A percentile compares a stretch with the other conserved stretches of the same genome.
Evolutionary conservation across 2,797 vertebrate species (phyloP).

Genomic region (Eupleurogrammus muticus): DNA sequence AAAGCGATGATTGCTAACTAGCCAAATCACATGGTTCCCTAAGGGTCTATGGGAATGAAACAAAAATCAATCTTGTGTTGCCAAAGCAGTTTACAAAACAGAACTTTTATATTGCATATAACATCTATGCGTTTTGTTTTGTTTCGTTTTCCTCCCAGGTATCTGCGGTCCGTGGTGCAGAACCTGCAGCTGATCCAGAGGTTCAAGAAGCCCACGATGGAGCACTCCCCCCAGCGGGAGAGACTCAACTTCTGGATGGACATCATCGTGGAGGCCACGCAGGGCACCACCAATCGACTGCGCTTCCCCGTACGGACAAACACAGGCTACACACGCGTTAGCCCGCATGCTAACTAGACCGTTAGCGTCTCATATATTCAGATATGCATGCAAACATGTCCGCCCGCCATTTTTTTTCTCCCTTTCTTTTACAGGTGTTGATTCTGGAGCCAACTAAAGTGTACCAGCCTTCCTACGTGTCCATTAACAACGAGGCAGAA

Average conservation of each 20-base stretch:
- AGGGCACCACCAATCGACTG: conserved; percentile 88
- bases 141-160: conserved; percentile 85
- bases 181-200: conserved; percentile 93
- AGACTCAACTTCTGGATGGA: conserved; percentile 97
- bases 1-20: too few relatives aligned
- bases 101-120: too few relatives aligned
- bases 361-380: not conserved
- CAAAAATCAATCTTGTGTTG: too few relatives aligned
- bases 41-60: too few relatives aligned
- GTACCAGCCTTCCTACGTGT: conserved; percentile 95
- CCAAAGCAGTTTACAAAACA: too few relatives aligned
- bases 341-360: too few relatives aligned
- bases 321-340: not conserved
- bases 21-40: too few relatives aligned
- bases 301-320: conserved; percentile 91
- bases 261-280: conserved; percentile 96
- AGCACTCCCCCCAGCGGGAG: conserved; percentile 90
- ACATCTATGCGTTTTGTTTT: too few relatives aligned
- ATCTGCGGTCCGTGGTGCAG: conserved; percentile 93
- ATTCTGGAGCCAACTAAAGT: conserved; percentile 94
- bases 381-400: too few relatives aligned
- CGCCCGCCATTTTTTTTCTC: not conserved
- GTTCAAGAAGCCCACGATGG: conserved; percentile 90
- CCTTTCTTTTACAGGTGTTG: conserved; percentile 85
- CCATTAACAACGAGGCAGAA: conserved; percentile 94